Evolutionary conservation across 2,888 invertebrate genomes (phyloP).

Genomic region (Polymixis flavicincta): DNA sequence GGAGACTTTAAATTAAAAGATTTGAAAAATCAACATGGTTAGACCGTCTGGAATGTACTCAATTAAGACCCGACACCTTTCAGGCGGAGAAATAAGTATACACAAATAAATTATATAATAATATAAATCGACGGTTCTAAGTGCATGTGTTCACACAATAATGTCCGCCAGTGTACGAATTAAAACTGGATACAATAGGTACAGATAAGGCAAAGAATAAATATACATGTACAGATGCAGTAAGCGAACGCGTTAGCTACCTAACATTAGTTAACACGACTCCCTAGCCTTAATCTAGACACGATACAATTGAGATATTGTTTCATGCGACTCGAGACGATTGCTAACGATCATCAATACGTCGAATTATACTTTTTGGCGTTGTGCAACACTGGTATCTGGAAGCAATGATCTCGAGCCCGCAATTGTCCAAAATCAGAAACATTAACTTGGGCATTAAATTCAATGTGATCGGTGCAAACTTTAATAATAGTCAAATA

Average conservation of each 20-base stretch:
- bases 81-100: slow-evolving; percentile 85
- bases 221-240: slow-evolving; percentile 78
- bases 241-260: slow-evolving; percentile 87
- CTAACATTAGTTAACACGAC: slow-evolving; percentile 89
- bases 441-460: slow-evolving; percentile 78
- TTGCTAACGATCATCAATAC: slow-evolving; percentile 28
- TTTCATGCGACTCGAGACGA: slow-evolving; percentile 51
- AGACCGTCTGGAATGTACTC: slow-evolving; percentile 89
- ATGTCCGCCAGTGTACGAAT: slow-evolving; percentile 58
- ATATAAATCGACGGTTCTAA: slow-evolving; percentile 63
- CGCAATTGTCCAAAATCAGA: slow-evolving; percentile 65
- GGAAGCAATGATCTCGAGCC: slow-evolving; percentile 60
- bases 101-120: slow-evolving; percentile 72
- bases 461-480: slow-evolving; percentile 75
- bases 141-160: slow-evolving; percentile 26
- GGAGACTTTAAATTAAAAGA: slow-evolving; percentile 69
- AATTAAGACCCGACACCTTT: slow-evolving; percentile 89
- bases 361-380: slow-evolving; percentile 14
- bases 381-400: slow-evolving; percentile 29
- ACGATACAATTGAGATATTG: slow-evolving; percentile 77
- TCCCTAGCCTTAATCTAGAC: slow-evolving; percentile 87
- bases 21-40: slow-evolving; percentile 86
- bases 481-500: slow-evolving; percentile 76
- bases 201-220: slow-evolving; percentile 76
- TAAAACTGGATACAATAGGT: slow-evolving; percentile 64